Evolutionary conservation across 2,888 invertebrate species (phyloP), one percentile per base, ranked within the genome.

Genomic region (Meteorus colon): DNA sequence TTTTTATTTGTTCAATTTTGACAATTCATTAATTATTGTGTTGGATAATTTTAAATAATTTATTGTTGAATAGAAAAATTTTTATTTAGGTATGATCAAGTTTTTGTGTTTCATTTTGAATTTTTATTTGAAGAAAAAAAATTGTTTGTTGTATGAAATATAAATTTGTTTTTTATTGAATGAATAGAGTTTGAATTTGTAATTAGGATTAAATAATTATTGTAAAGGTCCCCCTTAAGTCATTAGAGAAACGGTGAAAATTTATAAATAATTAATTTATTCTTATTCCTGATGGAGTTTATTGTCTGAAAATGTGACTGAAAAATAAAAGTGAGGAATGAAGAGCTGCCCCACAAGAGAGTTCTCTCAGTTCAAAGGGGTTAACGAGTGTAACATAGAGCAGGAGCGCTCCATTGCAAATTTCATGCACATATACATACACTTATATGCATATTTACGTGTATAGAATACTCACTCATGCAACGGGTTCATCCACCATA

Each of bases 401-500:
- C 63, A 63, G 51, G 72, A 63, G 62, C 31, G 72, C 48, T 19
- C 31, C 29, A 24, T 60, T 37, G 14, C 19, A 29, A 69, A 55
- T 45, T 27, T 12, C 16, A 69, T 55, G 51, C 60, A 60, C 19
- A 24, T 27, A 48, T 68, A 27, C 27, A 6, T 48, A 16, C n/a
- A n/a, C n/a, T 16, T 62, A 66, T 59, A 73, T 41, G 34, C 16
- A 19, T 37, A 66, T 66, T 66, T 48, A n/a, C 51, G 45, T 62
- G 68, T 62, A n/a, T 5, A 8, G 34, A 69, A 41, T 66, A 10
- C 45, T 48, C 29, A 66, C 59, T 51, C 67, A 45, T 48, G 67
- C 66, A 77, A 51, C 67, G 74, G 51, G 69, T 71, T 77, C 77
- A 77, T 74, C 68, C 66, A 74, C 62, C 76, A 73, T 76, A 73